phyloP scores from a whole-genome alignment of 2,113 vertebrate species.

The Apistogramma diplotaenia region DNA sequence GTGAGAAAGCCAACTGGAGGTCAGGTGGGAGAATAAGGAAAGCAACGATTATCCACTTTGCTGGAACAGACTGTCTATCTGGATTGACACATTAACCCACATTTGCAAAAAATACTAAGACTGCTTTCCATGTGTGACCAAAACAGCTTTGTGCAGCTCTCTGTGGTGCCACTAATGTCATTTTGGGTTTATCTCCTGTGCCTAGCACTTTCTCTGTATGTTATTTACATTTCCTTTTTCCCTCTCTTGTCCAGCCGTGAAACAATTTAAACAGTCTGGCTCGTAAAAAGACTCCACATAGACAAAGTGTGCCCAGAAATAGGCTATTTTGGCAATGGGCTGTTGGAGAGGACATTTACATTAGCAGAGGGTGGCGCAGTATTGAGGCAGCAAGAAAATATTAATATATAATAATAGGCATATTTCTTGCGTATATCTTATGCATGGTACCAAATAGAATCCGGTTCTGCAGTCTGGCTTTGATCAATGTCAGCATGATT shows the following conservation, averaged over 20 bases:
- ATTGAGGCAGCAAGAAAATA: background rate
- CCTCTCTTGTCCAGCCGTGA: constrained; percentile 28
- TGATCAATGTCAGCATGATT: background rate
- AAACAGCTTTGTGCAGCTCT: background rate
- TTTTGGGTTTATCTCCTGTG: background rate
- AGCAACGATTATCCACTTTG: constrained; percentile 43
- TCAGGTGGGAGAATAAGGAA: constrained; percentile 3
- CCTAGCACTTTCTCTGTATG: background rate
- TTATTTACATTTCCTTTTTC: constrained; percentile 58
- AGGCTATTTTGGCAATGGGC: background rate
- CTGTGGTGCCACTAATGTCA: background rate
- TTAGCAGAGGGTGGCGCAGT: background rate
- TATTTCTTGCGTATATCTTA: background rate
- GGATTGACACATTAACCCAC: constrained; percentile 45
- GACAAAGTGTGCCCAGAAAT: constrained; percentile 17
- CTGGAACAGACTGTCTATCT: constrained; percentile 35
- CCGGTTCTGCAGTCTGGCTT: background rate
- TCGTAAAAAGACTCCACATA: constrained; percentile 40
- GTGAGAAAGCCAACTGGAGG: background rate
- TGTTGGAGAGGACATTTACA: background rate
- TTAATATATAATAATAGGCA: no score
- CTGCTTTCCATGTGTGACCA: background rate
- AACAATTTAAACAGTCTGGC: constrained; percentile 61
- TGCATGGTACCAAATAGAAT: background rate
- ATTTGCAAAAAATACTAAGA: background rate